These are phyloP conservation scores for Chascanopsetta lugubris DNA, from an alignment of 2,113 vertebrate species.

Conservation along the genomic window DNA sequence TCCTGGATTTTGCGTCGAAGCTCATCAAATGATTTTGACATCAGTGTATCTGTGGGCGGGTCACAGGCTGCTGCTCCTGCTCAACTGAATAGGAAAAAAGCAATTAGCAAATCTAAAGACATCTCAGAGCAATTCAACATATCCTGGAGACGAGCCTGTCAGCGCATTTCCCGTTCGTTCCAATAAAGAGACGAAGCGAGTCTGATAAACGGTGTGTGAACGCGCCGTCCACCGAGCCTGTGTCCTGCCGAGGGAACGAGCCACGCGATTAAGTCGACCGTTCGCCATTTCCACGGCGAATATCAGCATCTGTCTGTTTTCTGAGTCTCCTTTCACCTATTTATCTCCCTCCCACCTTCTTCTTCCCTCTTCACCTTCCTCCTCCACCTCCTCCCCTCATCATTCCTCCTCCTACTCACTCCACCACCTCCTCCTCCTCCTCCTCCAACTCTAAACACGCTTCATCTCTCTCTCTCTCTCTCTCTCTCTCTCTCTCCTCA, in stretches of 20 bases:
- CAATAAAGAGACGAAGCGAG: slow-evolving; percentile 17
- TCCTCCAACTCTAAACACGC: slow-evolving; percentile 54
- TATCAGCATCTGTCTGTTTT: slow-evolving; percentile 45
- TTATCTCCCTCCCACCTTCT: slow-evolving; percentile 63
- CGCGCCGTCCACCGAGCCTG: slow-evolving; percentile 8
- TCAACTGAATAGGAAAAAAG: background rate
- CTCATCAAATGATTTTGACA: too few species aligned
- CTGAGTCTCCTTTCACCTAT: slow-evolving; percentile 39
- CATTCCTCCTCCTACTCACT: slow-evolving; percentile 61
- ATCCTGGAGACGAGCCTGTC: background rate
- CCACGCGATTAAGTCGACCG: slow-evolving; percentile 39
- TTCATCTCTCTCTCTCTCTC: slow-evolving; percentile 56
- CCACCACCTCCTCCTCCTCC: slow-evolving; percentile 52
- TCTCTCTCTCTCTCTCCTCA: slow-evolving; percentile 53
- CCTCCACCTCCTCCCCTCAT: slow-evolving; percentile 44
- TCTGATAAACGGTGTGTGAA: slow-evolving; percentile 31
- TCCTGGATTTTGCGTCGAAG: too few species aligned
- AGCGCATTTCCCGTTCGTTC: slow-evolving; percentile 5
- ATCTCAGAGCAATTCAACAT: background rate
- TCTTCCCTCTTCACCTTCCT: slow-evolving; percentile 55
- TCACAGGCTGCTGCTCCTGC: too few species aligned
- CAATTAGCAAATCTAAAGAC: background rate
- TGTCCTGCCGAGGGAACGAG: slow-evolving; percentile 30
- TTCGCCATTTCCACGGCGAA: slow-evolving; percentile 41
- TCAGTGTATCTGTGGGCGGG: too few species aligned